Evolutionary conservation across 1,140 invertebrate genomes (phyloP), one percentile per base, ranked within the genome.

Genomic region (Cecropterus lyciades): DNA sequence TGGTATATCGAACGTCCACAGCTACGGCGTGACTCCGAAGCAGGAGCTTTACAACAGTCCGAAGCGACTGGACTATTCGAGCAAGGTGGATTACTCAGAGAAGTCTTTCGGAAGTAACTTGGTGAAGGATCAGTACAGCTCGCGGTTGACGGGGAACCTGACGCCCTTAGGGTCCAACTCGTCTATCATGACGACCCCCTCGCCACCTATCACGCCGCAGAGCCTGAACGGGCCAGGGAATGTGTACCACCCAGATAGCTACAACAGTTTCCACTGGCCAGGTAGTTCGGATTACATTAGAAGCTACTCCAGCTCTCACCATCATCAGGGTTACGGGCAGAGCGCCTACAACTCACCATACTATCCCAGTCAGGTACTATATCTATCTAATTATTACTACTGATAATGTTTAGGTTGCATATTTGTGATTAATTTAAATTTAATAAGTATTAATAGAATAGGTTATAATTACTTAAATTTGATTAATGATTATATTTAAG

Each of bases 151-250:
- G 9, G 94, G 94, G 10, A 95, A 95, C 65, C 79, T 95, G 27
- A 95, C 94, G 37, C 94, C 94, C 0, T 78, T 95, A 67, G 94
- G 94, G 10, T 95, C 94, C 27, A 95, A 94, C 69, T 94, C 93
- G 5, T 94, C 94, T 55, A 94, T 95, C 0, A 93, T 94, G 87
- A 95, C 94, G 1, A 95, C 94, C 0, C 94, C 94, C 0, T 95
- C 94, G 13, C 94, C 94, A 16, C 94, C 94, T 11, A 94, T 94
- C 10, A 94, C 93, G 17, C 93, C 93, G 13, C 93, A 94, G 40
- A 93, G 92, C 57, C 68, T 92, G 67, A 91, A 89, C 49, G 89
- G 92, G 10, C 85, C 92, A 11, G 89, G 92, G 9, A 85, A 92
- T 16, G 85, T 89, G 16, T 93, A 93, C 40, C 93, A 93, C 56